Percentiles rank a stretch among this genome's conserved stretches.
Evolutionary conservation across 2,113 vertebrate species (phyloP).

Genomic region (Boulengeromyrus knoepffleri): DNA sequence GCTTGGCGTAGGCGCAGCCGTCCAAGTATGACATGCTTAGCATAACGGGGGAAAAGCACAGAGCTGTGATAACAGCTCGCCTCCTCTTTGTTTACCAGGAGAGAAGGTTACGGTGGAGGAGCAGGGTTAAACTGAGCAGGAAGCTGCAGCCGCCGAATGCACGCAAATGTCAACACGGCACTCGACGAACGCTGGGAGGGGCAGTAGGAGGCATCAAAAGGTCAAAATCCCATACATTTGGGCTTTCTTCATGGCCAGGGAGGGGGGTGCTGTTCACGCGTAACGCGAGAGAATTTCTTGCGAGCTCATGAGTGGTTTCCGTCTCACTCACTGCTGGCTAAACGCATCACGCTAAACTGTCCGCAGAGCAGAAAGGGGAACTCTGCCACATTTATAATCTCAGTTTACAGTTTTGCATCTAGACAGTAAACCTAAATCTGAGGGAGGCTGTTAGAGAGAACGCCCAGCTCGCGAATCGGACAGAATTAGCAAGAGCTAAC

Average conservation of each 20-base stretch:
- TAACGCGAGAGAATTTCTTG: neutral
- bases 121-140: neutral
- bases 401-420: neutral
- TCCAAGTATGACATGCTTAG: neutral
- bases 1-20: neutral
- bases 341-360: neutral
- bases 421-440: neutral
- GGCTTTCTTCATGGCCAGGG: neutral
- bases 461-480: neutral
- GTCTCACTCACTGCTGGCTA: neutral
- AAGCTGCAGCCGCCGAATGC: neutral
- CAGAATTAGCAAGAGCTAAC: neutral
- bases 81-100: neutral
- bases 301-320: neutral
- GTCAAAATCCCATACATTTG: neutral
- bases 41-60: slow-evolving; percentile 6
- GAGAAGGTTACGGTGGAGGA: neutral
- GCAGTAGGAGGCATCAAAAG: neutral
- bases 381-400: neutral
- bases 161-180: neutral
- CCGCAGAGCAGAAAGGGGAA: neutral
- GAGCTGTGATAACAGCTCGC: neutral
- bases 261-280: neutral
- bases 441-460: neutral
- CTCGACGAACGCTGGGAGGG: neutral